Evolutionary conservation across 2,113 vertebrate genomes (phyloP).

Genomic region (Thinocorus orbignyianus): DNA sequence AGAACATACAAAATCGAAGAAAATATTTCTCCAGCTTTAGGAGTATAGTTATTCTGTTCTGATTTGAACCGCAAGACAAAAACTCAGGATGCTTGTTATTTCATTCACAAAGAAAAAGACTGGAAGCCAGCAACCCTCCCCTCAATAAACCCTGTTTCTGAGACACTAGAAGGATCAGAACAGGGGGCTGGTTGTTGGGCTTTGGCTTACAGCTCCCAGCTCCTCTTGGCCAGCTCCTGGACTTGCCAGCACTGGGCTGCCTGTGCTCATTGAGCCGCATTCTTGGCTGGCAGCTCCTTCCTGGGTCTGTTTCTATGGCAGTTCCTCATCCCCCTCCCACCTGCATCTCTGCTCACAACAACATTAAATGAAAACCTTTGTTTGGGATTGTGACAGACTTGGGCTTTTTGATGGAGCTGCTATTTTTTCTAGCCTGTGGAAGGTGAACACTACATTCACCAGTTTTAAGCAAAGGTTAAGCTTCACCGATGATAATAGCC

Average conservation of each 20-base stretch:
- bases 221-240: background rate
- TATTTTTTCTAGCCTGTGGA: background rate
- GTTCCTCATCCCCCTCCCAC: background rate
- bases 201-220: background rate
- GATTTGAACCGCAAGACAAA: background rate
- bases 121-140: background rate
- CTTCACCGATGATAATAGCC: background rate
- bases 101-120: background rate
- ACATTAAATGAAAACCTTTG: background rate
- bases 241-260: rapidly evolving
- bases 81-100: background rate
- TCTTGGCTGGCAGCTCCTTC: background rate
- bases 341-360: background rate
- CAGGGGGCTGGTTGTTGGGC: background rate
- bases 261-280: background rate
- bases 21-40: background rate
- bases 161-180: background rate
- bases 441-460: background rate
- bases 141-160: background rate
- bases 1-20: background rate
- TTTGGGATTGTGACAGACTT: background rate
- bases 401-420: background rate
- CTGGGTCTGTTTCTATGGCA: conserved; percentile 7
- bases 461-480: background rate
- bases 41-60: background rate